Percentiles rank a stretch among this genome's conserved stretches.
Conservation (phyloP, 2,888 invertebrate species). For the Arge pagana region DNA sequence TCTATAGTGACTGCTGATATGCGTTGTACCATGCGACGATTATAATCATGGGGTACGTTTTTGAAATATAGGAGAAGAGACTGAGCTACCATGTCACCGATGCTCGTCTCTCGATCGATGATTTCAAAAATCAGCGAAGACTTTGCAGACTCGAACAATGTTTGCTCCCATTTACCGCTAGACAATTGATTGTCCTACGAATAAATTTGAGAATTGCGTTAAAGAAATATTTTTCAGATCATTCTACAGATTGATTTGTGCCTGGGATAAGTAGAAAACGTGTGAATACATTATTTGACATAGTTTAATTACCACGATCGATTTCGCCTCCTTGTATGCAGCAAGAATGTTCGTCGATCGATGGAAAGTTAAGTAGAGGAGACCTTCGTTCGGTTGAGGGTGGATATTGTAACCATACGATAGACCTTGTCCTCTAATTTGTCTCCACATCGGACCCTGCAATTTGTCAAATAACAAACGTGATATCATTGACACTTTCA, state of each 20-base stretch:
- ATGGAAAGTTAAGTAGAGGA: constrained; percentile 74
- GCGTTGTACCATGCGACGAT: constrained; percentile 70
- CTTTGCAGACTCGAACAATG: constrained; percentile 80
- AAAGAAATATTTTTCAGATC: neutral
- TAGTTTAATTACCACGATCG: constrained; percentile 67
- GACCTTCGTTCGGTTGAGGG: constrained; percentile 69
- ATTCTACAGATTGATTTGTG: no score
- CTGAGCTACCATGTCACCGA: constrained; percentile 72
- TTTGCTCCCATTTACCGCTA: constrained; percentile 70
- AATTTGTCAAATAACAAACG: no score
- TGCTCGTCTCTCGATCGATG: constrained; percentile 79
- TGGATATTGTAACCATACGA: constrained; percentile 78
- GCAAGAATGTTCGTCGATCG: constrained; percentile 78
- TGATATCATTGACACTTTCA: no score
- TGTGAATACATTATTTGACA: neutral
- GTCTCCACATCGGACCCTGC: constrained; percentile 87
- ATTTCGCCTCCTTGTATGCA: constrained; percentile 78
- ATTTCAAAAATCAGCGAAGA: constrained; percentile 87
- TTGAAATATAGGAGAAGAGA: constrained; percentile 77
- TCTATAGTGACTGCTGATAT: constrained; percentile 69
- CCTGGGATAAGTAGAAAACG: no score
- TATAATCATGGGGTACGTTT: constrained; percentile 68
- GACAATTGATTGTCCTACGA: constrained; percentile 66
- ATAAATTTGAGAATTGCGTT: neutral
- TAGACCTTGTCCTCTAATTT: constrained; percentile 84